phyloP scores from a whole-genome alignment of 2,797 vertebrate genomes.

The Margarornis squamiger region DNA sequence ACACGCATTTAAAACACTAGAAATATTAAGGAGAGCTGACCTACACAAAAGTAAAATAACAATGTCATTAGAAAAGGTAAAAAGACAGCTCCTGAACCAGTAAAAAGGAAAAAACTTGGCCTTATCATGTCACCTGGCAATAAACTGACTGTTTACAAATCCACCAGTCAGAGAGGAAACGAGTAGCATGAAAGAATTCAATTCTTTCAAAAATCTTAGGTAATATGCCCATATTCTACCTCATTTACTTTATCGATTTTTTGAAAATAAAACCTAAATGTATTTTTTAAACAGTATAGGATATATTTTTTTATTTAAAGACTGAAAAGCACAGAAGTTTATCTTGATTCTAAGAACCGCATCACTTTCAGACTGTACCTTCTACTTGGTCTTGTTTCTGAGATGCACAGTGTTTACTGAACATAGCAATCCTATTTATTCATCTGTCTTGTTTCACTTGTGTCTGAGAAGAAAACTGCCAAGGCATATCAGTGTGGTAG shows the following conservation, averaged over 20 bases:
- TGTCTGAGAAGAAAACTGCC: background rate
- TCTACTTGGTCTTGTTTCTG: background rate
- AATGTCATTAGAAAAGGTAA: background rate
- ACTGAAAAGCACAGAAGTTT: background rate
- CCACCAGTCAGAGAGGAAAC: background rate
- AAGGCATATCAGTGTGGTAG: background rate
- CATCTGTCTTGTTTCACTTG: background rate
- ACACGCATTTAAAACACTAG: background rate
- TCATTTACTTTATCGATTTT: background rate
- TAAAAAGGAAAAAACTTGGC: background rate
- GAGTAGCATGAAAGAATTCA: background rate
- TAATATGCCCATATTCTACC: background rate
- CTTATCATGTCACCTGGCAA: background rate
- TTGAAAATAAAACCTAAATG: background rate
- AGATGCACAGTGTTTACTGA: background rate
- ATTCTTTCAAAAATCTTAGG: background rate
- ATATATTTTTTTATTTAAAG: background rate
- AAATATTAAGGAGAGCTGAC: background rate
- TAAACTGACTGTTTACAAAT: background rate
- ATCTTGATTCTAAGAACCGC: background rate
- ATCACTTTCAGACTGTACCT: background rate
- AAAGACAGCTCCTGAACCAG: background rate
- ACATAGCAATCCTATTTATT: background rate
- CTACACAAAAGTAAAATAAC: background rate
- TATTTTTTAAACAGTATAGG: background rate